Conservation (phyloP, 2,113 vertebrate genomes). For the Gnathonemus echidnorhynchus region DNA sequence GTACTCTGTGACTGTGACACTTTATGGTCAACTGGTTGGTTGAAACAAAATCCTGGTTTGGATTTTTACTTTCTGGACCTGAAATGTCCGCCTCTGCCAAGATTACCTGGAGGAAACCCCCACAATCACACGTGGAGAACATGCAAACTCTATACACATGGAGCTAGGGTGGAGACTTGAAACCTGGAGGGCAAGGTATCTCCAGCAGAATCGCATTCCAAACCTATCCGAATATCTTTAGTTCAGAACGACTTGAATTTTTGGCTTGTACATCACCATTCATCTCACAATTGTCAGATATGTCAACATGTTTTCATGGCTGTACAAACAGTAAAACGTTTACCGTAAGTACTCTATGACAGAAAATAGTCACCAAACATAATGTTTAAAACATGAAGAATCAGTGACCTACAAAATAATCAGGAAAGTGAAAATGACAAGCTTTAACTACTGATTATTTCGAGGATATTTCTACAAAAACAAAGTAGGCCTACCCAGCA, state of each 20-base stretch:
- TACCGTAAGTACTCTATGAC: background rate
- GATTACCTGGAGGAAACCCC: background rate
- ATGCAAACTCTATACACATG: background rate
- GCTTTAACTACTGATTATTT: background rate
- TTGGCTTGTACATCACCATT: background rate
- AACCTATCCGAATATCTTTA: background rate
- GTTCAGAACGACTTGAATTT: background rate
- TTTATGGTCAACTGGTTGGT: no score
- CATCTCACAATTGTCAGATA: background rate
- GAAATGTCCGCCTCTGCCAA: no score
- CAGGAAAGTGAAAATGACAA: background rate
- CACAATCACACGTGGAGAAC: background rate
- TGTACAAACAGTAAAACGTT: background rate
- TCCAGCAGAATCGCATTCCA: background rate
- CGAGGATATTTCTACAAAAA: background rate
- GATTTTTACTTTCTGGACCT: no score
- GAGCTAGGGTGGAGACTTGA: background rate
- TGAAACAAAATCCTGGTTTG: no score
- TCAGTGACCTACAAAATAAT: background rate
- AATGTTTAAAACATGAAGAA: background rate
- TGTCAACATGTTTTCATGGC: background rate
- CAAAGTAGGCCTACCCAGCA: background rate
- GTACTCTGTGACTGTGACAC: no score
- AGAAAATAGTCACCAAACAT: background rate
- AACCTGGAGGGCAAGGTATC: background rate